Evolutionary conservation across 2,113 vertebrate genomes (phyloP), one percentile per base, ranked within the genome.

Genomic region (Corythoichthys intestinalis): DNA sequence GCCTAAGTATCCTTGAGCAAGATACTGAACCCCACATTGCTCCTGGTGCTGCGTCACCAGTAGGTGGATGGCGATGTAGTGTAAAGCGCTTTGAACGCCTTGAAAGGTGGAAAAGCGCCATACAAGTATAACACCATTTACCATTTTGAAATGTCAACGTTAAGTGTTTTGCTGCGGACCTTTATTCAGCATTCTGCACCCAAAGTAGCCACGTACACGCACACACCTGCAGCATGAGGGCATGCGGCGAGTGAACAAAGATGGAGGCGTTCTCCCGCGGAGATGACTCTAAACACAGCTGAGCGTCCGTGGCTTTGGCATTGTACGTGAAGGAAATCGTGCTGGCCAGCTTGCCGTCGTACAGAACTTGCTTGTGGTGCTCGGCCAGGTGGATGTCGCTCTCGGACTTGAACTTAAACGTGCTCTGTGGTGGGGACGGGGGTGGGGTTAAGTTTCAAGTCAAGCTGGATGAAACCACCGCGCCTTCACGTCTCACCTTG

Each of bases 311-410:
- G 70, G 97, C 97, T 88, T 98, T 99, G 0, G 97, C 97, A 2
- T 99, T 99, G 28, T 99, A 99, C 12, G 97, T 99, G 87, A 99
- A 99, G 79, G 95, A 95, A 72, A 99, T 98, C 83, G 96, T 97
- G 87, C 91, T 96, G 73, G 97, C 97, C 75, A 99, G 93, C 80
- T 99, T 99, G 52, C 97, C 94, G 63, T 99, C 97, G 15, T 99
- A 99, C 0, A 99, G 80, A 72, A 99, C 97, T 87, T 99, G 97
- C 78, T 98, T 99, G 69, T 99, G 97, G 83, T 99, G 97, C 86
- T 99, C 97, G 1, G 97, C 97, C 90, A 99, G 92, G 86, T 98
- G 97, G 87, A 99, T 99, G 80, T 99, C 97, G 75, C 97, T 99
- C 87, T 99, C 97, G 0, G 97, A 99, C 81, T 99, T 99, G 83